Evolutionary conservation across 2,113 vertebrate genomes (phyloP).

Genomic region (Alexandromys fortis): DNA sequence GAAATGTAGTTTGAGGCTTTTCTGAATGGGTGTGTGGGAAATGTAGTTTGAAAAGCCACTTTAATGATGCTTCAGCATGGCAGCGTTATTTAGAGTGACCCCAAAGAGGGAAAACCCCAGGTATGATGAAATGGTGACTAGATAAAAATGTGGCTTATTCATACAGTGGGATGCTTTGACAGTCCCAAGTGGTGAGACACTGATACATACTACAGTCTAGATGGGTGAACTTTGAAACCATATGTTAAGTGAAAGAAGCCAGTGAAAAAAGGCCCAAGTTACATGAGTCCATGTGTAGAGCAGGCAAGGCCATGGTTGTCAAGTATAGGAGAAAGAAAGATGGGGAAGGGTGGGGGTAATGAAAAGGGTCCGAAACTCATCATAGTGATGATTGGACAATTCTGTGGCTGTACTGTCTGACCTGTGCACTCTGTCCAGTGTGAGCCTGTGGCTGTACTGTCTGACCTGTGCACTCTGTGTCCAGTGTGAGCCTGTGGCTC

Average conservation of each 20-base stretch:
- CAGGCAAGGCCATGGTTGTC: background rate
- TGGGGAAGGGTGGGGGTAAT: background rate
- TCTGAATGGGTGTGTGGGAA: background rate
- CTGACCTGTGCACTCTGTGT: background rate
- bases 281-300: background rate
- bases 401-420: background rate
- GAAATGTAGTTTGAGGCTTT: background rate
- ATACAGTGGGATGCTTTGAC: background rate
- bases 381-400: background rate
- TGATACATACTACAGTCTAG: background rate
- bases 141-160: background rate
- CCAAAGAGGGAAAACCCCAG: background rate
- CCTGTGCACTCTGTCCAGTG: too few species aligned
- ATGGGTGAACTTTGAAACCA: background rate
- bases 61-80: background rate
- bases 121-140: background rate
- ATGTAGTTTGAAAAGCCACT: background rate
- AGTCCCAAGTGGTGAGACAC: background rate
- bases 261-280: background rate
- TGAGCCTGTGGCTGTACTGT: too few species aligned
- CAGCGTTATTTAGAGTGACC: background rate
- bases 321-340: background rate
- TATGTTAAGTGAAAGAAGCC: background rate
- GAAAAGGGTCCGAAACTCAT: constrained; percentile 6
- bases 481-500: background rate